Base-by-base conservation (phyloP, 1,140 invertebrate genomes). In the Halesus radiatus region DNA sequence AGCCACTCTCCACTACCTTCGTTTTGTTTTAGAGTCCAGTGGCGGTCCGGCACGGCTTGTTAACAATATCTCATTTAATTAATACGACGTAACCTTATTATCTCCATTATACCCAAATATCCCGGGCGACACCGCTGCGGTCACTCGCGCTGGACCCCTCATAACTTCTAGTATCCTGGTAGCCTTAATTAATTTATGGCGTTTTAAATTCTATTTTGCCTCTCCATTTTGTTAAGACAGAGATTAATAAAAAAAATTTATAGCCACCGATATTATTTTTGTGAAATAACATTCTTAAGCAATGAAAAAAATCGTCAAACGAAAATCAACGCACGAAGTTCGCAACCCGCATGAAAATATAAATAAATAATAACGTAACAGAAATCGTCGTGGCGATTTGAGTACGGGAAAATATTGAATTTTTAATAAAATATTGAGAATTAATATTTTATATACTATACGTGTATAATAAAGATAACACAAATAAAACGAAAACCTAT, bases 41-140 rank as follows among this genome's bases (percentile, higher is more conserved):
- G 81, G 81, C 79, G 72, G 81, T 54, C 60, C 73, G 37, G 22
- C 76, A 72, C 78, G 68, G 76, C 78, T 68, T 80, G 81, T 83
- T 80, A 83, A 83, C 79, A 74, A 83, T 78, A 83, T 83, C 81
- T 58, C 75, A 80, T 80, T 83, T 83, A 83, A 83, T 83, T 83
- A 83, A 83, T 82, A 80, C 81, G 10, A 32, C 50, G 78, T 70
- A 79, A 79, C 66, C 68, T 72, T 62, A 79, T 79, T 79, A 79
- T 72, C 66, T 79, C 23, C 76, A 78, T 78, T 75, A 75, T 22
- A 54, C 45, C 52, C 70, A 45, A 68, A 68, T 68, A 68, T 68
- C 26, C 37, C 70, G 45, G 22, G 10, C 20, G 70, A 26, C 22
- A 54, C 32, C 23, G n/a, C 56, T 20, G 56, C n/a, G 56, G 22